Evolutionary conservation across 2,797 vertebrate genomes (phyloP).

Genomic region (Xyrichtys novacula): DNA sequence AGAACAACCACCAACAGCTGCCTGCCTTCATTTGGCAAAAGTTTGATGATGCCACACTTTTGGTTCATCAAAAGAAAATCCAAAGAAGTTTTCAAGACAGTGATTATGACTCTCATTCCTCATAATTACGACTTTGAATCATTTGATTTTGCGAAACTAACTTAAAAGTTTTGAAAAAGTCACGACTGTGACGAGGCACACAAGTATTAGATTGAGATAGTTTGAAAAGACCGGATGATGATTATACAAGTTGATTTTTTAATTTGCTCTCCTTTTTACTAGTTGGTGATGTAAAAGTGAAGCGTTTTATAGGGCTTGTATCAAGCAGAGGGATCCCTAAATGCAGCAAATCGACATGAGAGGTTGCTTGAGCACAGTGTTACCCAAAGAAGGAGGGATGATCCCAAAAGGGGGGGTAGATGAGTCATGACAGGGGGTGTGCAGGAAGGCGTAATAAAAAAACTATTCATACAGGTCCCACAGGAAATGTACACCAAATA

Average conservation of each 20-base stretch:
- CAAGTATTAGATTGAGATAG: conserved; percentile 16
- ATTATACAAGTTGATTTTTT: conserved; percentile 17
- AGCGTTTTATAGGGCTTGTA: neutral
- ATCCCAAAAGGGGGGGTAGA: no score
- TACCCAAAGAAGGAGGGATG: no score
- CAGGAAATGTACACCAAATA: no score
- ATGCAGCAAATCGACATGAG: no score
- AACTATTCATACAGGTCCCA: no score
- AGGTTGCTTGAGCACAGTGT: no score
- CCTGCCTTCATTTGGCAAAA: conserved; percentile 24
- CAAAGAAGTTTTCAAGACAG: conserved; percentile 18
- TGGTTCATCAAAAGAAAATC: conserved; percentile 15
- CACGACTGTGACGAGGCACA: conserved; percentile 37
- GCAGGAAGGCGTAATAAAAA: no score
- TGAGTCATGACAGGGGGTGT: no score
- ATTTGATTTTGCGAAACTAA: conserved; percentile 30
- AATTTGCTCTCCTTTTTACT: conserved; percentile 16
- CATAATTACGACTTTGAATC: conserved; percentile 30
- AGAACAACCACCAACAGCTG: conserved; percentile 18
- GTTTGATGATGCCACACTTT: neutral
- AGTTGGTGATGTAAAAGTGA: neutral
- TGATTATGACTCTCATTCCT: conserved; percentile 35
- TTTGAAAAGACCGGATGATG: conserved; percentile 17
- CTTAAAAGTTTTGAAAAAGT: conserved; percentile 20
- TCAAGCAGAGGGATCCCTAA: neutral